phyloP scores from a whole-genome alignment of 2,797 vertebrate genomes.

The Anolis apletophallus region DNA sequence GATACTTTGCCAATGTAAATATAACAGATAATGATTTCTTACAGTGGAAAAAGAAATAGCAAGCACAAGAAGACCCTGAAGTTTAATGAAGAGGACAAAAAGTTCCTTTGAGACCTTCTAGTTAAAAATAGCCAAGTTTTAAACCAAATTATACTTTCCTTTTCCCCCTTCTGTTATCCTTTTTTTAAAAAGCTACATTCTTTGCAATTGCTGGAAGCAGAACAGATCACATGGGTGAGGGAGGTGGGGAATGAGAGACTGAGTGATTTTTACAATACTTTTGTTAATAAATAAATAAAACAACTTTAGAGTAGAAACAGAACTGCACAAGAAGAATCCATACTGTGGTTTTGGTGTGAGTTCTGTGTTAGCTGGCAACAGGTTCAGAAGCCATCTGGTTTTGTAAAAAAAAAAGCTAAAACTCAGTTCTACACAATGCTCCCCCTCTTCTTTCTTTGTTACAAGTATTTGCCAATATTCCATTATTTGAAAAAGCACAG shows the following conservation, averaged over 20 bases:
- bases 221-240: conserved; percentile 38
- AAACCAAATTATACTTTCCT: conserved; percentile 18
- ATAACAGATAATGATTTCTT: neutral
- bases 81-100: neutral
- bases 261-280: neutral
- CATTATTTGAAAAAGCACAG: conserved; percentile 42
- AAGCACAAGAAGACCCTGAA: neutral
- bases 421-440: conserved; percentile 25
- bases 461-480: conserved; percentile 50
- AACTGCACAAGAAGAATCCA: conserved; percentile 7
- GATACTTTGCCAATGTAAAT: conserved; percentile 19
- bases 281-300: neutral
- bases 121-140: conserved; percentile 43
- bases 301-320: neutral
- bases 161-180: conserved; percentile 16
- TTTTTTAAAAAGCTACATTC: conserved; percentile 48
- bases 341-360: fast-evolving
- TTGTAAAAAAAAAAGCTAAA: conserved; percentile 24
- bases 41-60: conserved; percentile 11
- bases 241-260: conserved; percentile 34
- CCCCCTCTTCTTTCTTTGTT: conserved; percentile 17
- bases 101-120: conserved; percentile 4
- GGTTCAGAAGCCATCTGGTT: conserved; percentile 52
- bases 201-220: conserved; percentile 34
- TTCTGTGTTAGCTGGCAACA: conserved; percentile 32